Evolutionary conservation across 1,140 invertebrate genomes (phyloP).

Genomic region (Pseudomyrmex pallidus): DNA sequence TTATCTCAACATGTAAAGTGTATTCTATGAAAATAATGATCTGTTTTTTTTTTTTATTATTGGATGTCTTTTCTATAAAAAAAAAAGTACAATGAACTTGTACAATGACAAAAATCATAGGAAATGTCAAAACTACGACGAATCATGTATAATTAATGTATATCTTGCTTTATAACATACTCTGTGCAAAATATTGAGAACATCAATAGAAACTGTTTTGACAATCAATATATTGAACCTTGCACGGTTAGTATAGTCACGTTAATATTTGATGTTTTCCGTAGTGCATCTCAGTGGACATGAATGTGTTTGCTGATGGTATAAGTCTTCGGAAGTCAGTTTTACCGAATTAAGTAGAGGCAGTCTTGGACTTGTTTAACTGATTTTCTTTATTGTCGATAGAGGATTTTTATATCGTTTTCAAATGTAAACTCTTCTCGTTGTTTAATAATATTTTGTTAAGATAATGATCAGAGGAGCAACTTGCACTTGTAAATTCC

Average conservation of each 20-base stretch:
- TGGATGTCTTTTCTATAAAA: too few species aligned
- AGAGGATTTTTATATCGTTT: background rate
- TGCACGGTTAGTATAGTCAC: background rate
- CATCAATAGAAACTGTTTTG: slow-evolving; percentile 12
- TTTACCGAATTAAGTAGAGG: background rate
- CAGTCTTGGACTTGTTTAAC: background rate
- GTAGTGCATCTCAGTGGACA: slow-evolving; percentile 6
- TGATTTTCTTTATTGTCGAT: background rate
- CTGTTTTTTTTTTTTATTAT: too few species aligned
- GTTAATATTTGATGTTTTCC: background rate
- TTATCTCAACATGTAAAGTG: slow-evolving; percentile 3
- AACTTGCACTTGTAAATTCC: background rate
- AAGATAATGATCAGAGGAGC: slow-evolving; percentile 56
- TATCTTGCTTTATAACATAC: slow-evolving; percentile 24
- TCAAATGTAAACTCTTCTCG: background rate
- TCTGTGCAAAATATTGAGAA: background rate
- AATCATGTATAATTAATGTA: too few species aligned
- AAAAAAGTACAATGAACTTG: background rate
- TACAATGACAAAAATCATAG: slow-evolving; percentile 3
- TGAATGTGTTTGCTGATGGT: background rate
- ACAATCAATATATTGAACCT: too few species aligned
- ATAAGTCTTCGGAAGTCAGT: slow-evolving; percentile 10
- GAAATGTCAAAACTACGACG: background rate
- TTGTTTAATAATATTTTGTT: slow-evolving; percentile 7
- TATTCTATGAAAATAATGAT: background rate